phyloP scores from a whole-genome alignment of 2,888 invertebrate species.

The Hecatera dysodea region DNA sequence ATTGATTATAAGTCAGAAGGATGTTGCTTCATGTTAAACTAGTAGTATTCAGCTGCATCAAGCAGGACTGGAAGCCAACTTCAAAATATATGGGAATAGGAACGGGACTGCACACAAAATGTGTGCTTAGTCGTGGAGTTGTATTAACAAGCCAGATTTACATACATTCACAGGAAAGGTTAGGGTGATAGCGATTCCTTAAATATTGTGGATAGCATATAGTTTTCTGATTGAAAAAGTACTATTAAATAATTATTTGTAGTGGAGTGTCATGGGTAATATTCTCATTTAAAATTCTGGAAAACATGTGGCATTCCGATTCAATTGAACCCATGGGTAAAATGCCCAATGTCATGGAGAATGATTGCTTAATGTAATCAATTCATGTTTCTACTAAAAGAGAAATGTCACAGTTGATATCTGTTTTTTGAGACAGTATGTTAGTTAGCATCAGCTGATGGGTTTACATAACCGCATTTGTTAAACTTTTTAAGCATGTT shows the following conservation, averaged over 20 bases:
- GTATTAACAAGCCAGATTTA: too few species aligned
- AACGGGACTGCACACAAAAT: too few species aligned
- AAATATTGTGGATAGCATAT: conserved; percentile 1
- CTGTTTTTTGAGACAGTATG: conserved; percentile 1
- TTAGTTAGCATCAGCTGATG: conserved; percentile 39
- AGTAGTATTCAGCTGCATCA: background rate
- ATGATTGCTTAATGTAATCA: background rate
- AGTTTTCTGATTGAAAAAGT: too few species aligned
- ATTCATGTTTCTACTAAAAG: background rate
- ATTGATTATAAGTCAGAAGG: too few species aligned
- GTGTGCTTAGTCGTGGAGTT: too few species aligned
- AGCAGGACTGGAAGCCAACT: background rate
- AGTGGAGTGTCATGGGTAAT: too few species aligned
- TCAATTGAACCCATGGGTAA: background rate
- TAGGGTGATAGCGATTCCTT: too few species aligned
- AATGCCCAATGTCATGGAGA: too few species aligned
- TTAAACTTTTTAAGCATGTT: background rate
- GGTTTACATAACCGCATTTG: conserved; percentile 44
- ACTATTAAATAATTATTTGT: too few species aligned
- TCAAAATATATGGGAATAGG: too few species aligned
- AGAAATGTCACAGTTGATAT: background rate
- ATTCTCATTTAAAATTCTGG: conserved; percentile 8
- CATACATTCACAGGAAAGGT: too few species aligned
- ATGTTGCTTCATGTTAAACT: background rate
- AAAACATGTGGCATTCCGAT: background rate